Evolutionary conservation across 1,140 invertebrate genomes (phyloP).

Genomic region (Penaeus japonicus): DNA sequence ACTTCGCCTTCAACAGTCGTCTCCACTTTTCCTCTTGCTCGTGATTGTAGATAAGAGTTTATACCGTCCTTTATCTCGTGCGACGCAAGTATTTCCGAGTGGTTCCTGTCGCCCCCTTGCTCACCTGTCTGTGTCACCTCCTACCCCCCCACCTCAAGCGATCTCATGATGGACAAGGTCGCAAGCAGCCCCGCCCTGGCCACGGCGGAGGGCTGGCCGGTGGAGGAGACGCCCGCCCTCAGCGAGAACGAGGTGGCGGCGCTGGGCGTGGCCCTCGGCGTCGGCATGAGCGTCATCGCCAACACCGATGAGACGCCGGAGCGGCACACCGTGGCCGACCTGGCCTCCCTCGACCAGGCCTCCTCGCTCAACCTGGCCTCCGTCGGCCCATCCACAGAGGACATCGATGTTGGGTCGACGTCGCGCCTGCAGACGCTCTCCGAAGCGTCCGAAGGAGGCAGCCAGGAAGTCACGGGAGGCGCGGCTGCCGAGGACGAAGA

Average conservation of each 20-base stretch:
- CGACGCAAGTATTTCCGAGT: neutral
- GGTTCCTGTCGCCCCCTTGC: neutral
- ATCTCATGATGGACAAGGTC: conserved; percentile 21
- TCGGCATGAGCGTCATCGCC: conserved; percentile 28
- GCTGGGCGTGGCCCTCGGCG: neutral
- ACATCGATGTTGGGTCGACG: neutral
- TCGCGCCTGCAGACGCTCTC: conserved; percentile 18
- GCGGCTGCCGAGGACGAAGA: neutral
- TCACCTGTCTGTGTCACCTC: neutral
- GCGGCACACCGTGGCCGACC: conserved; percentile 22
- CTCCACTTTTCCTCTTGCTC: no score
- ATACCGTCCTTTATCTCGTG: no score
- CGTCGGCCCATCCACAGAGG: neutral
- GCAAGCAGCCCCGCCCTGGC: conserved; percentile 29
- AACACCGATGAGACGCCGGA: conserved; percentile 7
- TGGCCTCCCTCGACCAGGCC: neutral
- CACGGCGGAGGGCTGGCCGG: conserved; percentile 21
- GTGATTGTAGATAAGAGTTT: no score
- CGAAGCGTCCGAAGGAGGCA: neutral
- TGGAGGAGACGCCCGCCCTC: neutral
- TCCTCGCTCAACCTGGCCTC: neutral
- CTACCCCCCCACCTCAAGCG: neutral
- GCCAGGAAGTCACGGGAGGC: no score
- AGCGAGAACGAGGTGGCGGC: conserved; percentile 31
- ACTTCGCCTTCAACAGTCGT: no score